Conservation (phyloP, 2,797 vertebrate species). For the Orientallactaga sibirica region DNA sequence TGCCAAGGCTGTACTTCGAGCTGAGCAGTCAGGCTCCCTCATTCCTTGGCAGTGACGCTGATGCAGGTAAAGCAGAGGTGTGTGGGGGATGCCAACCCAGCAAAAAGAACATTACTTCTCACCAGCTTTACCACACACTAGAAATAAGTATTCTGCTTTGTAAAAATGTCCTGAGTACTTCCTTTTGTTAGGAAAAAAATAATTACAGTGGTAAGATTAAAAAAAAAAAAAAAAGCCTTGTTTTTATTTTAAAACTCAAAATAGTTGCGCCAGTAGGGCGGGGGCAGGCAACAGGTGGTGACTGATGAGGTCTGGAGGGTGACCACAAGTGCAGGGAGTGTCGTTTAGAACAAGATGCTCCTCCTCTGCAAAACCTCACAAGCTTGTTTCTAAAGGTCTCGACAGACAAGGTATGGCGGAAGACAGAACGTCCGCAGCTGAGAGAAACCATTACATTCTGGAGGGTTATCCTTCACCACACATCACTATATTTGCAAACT, state of each 20-base stretch:
- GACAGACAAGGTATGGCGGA: background rate
- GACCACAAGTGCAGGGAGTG: background rate
- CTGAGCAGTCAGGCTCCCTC: background rate
- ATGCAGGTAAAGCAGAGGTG: background rate
- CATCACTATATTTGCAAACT: background rate
- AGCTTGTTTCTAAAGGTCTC: background rate
- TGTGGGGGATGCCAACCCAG: background rate
- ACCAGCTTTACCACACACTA: slow-evolving; percentile 4
- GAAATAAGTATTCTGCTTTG: background rate
- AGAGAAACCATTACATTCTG: background rate
- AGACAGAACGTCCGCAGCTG: background rate
- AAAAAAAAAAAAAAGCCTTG: background rate
- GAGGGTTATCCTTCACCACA: background rate
- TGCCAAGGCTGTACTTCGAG: background rate
- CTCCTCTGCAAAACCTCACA: background rate
- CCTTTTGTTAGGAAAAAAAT: slow-evolving; percentile 40
- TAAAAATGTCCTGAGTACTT: slow-evolving; percentile 29
- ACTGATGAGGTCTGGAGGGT: background rate
- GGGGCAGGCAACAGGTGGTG: background rate
- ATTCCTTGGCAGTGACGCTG: slow-evolving; percentile 7
- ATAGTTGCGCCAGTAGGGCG: background rate
- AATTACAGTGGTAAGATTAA: slow-evolving; percentile 13
- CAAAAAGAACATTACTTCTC: background rate
- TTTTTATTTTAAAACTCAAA: slow-evolving; percentile 51
- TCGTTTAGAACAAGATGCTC: background rate